Evolutionary conservation across 2,797 vertebrate genomes (phyloP).

Genomic region (Gallinago solitaria): DNA sequence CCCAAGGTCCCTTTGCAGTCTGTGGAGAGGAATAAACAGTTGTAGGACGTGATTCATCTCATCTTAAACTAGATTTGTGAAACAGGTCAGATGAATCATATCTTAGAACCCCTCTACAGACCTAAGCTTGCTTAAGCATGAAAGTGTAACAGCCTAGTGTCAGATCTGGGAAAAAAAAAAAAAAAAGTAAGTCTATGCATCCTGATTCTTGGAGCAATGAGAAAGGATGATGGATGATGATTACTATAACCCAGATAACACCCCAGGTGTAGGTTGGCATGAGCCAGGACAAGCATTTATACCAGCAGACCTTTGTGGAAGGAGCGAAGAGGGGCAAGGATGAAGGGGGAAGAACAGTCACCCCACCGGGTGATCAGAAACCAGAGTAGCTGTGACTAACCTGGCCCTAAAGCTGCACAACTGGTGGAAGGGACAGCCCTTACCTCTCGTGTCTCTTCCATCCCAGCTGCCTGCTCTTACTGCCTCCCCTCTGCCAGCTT

Average conservation of each 20-base stretch:
- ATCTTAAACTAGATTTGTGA: conserved; percentile 50
- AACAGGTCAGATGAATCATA: conserved; percentile 58
- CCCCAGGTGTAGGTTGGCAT: background rate
- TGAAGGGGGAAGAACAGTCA: background rate
- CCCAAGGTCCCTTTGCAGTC: conserved; percentile 27
- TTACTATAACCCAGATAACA: background rate
- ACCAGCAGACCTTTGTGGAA: background rate
- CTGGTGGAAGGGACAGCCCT: background rate
- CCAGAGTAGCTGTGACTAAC: background rate
- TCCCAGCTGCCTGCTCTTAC: background rate
- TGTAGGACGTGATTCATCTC: conserved; percentile 54
- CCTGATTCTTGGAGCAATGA: background rate
- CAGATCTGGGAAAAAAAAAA: background rate
- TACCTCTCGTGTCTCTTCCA: fast-evolving
- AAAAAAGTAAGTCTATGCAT: background rate
- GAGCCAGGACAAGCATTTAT: background rate
- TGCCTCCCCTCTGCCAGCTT: background rate
- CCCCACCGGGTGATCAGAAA: background rate
- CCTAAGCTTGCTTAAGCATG: conserved; percentile 27
- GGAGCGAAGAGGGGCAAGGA: background rate
- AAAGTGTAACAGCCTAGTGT: background rate
- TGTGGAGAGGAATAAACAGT: conserved; percentile 10
- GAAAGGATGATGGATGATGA: background rate
- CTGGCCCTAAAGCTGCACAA: background rate
- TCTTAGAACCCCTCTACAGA: conserved; percentile 22